These are phyloP conservation scores for Micropoecilia bifurca DNA, from an alignment of 2,797 vertebrate species.

Conservation along the genomic window DNA sequence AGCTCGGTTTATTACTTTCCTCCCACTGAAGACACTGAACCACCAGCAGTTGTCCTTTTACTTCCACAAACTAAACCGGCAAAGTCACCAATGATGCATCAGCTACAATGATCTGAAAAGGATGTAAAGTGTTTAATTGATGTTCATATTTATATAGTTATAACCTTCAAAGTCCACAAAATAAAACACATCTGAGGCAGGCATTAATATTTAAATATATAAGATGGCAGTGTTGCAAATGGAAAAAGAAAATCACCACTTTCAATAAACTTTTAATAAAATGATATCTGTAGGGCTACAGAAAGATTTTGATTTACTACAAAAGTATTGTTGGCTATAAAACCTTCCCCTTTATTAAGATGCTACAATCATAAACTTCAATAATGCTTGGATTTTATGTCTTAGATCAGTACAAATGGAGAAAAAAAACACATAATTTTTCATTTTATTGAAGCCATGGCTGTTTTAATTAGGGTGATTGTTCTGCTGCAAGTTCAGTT, in stretches of 20 bases:
- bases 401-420: background rate
- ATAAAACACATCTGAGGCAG: background rate
- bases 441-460: background rate
- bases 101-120: background rate
- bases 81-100: background rate
- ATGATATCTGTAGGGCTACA: background rate
- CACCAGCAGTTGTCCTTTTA: background rate
- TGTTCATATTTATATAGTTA: background rate
- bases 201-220: background rate
- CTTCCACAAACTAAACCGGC: background rate
- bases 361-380: background rate
- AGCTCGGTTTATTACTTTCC: constrained; percentile 43
- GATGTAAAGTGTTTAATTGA: background rate
- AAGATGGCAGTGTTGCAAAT: background rate
- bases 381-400: background rate
- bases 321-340: background rate
- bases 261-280: background rate
- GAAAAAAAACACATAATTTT: background rate
- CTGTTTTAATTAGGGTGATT: background rate
- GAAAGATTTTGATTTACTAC: background rate
- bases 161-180: background rate
- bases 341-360: background rate
- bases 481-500: background rate
- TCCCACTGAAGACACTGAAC: constrained; percentile 1
- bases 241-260: too few relatives aligned